Evolutionary conservation across 2,888 invertebrate species (phyloP), one percentile per base, ranked within the genome.

Genomic region (Drosophila yooni): DNA sequence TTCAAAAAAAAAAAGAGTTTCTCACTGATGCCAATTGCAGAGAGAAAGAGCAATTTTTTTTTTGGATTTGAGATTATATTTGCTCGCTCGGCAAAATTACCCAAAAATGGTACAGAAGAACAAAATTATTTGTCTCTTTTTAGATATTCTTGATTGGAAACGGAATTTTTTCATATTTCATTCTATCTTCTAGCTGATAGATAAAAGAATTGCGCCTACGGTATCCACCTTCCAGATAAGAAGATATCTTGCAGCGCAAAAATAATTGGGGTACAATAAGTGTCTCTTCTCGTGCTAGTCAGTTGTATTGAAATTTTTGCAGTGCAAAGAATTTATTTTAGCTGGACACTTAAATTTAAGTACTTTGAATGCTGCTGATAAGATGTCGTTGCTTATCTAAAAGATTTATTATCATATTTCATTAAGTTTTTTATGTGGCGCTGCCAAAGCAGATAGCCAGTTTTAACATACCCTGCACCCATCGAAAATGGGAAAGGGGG

Each of bases 401-500:
- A 53, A 67, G 33, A 46, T 46, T 46, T 46, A 25, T 46, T 46
- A 46, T 46, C 59, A 70, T 52, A 63, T 51, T 70, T 66, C 27
- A 77, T 67, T 64, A 67, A 58, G 31, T 50, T 67, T 70, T 76
- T 63, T 60, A 69, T 56, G 65, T 69, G 74, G 59, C 61, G 25
- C 51, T 21, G 34, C 40, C 52, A 40, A 56, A 52, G 29, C 27
- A 64, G 80, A 75, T 79, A 78, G 56, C 68, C 66, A 34, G 76
- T 56, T 76, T 64, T 72, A 2, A 15, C 25, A 46, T 46, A 46
- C 46, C 15, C 13, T 46, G 8, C 25, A 8, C 21, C 8, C 15
- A 25, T 25, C 15, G 46, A 46, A 46, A 15, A 25, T 7, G 46
- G 25, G 1, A 3, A 46, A 46, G 7, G 3, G 21, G 13, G 21